Percentiles rank a stretch among this genome's conserved stretches.
Evolutionary conservation across 1,140 invertebrate genomes (phyloP).

Genomic region (Tetranychus urticae): DNA sequence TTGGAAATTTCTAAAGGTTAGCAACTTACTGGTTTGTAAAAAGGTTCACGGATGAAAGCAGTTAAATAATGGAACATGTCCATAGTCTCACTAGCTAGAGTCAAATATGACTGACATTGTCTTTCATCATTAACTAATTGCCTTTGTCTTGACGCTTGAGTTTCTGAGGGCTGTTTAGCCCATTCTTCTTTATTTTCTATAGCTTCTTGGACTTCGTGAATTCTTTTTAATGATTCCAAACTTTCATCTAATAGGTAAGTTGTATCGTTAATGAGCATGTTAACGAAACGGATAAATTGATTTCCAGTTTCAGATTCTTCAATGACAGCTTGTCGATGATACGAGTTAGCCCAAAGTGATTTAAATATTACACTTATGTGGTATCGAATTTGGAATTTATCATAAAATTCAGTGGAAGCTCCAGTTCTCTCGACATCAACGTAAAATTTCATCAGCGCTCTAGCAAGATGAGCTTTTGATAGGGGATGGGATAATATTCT

Average conservation of each 20-base stretch:
- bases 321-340: constrained; percentile 48
- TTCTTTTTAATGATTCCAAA: constrained; percentile 30
- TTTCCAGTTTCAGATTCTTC: constrained; percentile 64
- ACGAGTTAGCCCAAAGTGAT: constrained; percentile 53
- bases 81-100: constrained; percentile 79
- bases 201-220: constrained; percentile 23
- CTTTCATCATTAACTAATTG: constrained; percentile 70
- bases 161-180: constrained; percentile 47
- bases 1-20: background rate
- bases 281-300: constrained; percentile 74
- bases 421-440: constrained; percentile 93
- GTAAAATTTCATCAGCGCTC: constrained; percentile 90
- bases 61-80: constrained; percentile 96
- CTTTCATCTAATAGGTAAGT: constrained; percentile 81
- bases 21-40: constrained; percentile 39
- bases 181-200: constrained; percentile 26
- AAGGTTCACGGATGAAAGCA: constrained; percentile 75
- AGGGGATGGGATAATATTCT: constrained; percentile 61
- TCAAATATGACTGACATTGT: constrained; percentile 81
- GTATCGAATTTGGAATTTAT: constrained; percentile 84
- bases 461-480: constrained; percentile 51
- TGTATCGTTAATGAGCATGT: constrained; percentile 85
- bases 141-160: constrained; percentile 39
- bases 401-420: constrained; percentile 82
- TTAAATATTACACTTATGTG: constrained; percentile 86